Evolutionary conservation across 2,888 invertebrate species (phyloP).

Genomic region (Myopa testacea): DNA sequence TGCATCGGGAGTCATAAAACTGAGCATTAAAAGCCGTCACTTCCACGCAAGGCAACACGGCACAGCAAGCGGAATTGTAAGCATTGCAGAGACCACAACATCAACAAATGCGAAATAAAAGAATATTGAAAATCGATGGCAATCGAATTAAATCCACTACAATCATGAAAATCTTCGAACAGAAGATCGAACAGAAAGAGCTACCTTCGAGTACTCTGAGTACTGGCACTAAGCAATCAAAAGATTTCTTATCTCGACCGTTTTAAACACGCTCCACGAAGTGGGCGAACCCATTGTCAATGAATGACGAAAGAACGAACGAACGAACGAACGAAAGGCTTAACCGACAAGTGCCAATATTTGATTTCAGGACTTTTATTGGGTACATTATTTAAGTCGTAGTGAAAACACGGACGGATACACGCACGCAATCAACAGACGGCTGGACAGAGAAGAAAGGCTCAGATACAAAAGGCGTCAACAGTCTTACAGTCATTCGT

Average conservation of each 20-base stretch:
- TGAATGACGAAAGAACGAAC: not conserved
- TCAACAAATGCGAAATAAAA: not conserved
- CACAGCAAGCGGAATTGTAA: not conserved
- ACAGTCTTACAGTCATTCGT: no score
- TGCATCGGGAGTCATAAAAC: not conserved
- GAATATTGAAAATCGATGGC: constrained; percentile 30
- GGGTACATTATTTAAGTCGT: not conserved
- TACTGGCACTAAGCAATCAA: constrained; percentile 1
- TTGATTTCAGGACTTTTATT: constrained; percentile 27
- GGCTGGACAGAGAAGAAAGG: no score
- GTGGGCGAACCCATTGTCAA: constrained; percentile 17
- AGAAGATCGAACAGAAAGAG: no score
- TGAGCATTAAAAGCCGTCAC: not conserved
- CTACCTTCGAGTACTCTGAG: no score
- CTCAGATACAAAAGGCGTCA: no score
- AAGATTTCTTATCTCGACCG: constrained; percentile 33
- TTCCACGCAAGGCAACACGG: not conserved
- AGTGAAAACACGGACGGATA: not conserved
- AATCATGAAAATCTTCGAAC: constrained; percentile 15
- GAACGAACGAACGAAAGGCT: constrained; percentile 7
- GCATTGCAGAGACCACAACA: not conserved
- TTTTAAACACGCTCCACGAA: constrained; percentile 23
- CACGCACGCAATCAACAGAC: no score
- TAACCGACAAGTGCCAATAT: constrained; percentile 35
- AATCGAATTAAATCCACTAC: constrained; percentile 22